phyloP scores from a whole-genome alignment of 1,140 invertebrate genomes.

The Trichonephila clavata region DNA sequence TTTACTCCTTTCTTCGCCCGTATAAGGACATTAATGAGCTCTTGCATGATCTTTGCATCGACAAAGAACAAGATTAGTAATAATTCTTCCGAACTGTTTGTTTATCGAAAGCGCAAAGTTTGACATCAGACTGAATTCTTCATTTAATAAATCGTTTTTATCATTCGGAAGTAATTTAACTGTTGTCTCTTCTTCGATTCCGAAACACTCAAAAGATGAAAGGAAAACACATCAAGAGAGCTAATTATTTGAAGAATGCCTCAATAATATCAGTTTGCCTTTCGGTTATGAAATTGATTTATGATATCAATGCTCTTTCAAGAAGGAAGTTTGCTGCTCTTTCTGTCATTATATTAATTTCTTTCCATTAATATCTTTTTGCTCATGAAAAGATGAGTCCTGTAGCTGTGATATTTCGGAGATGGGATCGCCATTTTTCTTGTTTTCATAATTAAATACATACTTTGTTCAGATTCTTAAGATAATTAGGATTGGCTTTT shows the following conservation, averaged over 20 bases:
- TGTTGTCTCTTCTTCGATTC: not conserved
- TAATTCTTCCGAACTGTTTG: too few relatives aligned
- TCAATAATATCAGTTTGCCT: not conserved
- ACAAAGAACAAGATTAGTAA: too few relatives aligned
- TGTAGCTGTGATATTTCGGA: not conserved
- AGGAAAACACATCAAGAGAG: not conserved
- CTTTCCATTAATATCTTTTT: not conserved
- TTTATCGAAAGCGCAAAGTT: not conserved
- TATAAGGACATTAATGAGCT: not conserved
- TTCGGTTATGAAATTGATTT: conserved; percentile 14
- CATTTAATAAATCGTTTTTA: not conserved
- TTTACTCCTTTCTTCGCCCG: not conserved
- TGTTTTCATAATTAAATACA: not conserved
- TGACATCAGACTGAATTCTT: not conserved
- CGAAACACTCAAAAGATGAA: not conserved
- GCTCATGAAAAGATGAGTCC: not conserved
- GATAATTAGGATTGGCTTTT: not conserved
- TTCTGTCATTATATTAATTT: not conserved
- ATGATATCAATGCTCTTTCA: not conserved
- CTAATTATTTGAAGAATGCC: conserved; percentile 29
- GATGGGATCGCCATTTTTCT: not conserved
- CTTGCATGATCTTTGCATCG: too few relatives aligned
- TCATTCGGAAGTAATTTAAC: not conserved
- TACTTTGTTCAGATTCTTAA: conserved; percentile 4
- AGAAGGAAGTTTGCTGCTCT: not conserved